Base-by-base conservation (phyloP, 2,888 invertebrate species). In the Andrena praecox region DNA sequence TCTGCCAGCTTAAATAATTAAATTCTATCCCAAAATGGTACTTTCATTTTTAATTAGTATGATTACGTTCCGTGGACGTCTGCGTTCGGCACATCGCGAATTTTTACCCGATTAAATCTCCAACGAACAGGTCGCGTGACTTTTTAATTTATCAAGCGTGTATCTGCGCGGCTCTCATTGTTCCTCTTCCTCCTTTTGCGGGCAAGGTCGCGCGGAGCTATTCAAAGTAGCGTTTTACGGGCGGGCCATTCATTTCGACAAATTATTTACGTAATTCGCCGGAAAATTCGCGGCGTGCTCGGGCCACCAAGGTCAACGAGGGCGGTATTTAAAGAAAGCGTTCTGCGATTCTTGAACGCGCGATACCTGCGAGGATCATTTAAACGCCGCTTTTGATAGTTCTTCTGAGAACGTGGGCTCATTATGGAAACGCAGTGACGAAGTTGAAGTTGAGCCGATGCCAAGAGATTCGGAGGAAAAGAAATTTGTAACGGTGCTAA, bases 271-370 rank as follows among this genome's bases (percentile, higher is more conserved):
- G 60, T 29, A 59, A 79, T 73, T 74, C 68, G 10, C 31, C 12
- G 20, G 54, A 48, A 77, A 78, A 78, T 68, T 50, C 67, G 20
- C 6, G 31, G 42, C 42, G 50, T 20, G 50, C 72, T 79, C 42
- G 59, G 79, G 63, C 33, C 48, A 0, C 27, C 73, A 81, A 79
- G 79, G 73, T 12, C 62, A 54, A 16, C n/a, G 16, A 20, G 35
- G 4, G n/a, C 60, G 62, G 50, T 80, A 75, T 82, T 82, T 79
- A 73, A 80, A 67, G 81, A 70, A 48, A 31, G n/a, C 27, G 48
- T 3, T 54, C 20, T 5, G 33, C 10, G 33, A 75, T 75, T 64
- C 59, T 33, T 27, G 31, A 20, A 35, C 63, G 59, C 12, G 24
- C 12, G 24, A 35, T 24, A 52, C 24, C 42, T 24, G 12, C 52